Conservation (phyloP, 1,140 invertebrate species). For the Wiebesia pumilae region DNA sequence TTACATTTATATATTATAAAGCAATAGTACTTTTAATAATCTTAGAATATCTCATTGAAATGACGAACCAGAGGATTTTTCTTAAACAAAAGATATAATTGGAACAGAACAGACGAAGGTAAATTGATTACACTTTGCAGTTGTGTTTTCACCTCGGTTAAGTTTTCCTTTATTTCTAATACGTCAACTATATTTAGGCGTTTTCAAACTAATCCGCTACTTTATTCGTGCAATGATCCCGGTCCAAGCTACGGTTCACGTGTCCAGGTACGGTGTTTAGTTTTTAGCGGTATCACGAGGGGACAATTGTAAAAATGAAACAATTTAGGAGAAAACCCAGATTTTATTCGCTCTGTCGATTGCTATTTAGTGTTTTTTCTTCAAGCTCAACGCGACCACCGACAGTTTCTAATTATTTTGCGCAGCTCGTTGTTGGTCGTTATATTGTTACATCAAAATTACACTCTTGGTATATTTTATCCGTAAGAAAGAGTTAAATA, state of each 20-base stretch:
- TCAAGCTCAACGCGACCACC: not conserved
- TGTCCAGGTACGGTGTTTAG: not conserved
- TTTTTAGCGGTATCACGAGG: not conserved
- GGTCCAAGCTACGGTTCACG: not conserved
- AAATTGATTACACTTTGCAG: not conserved
- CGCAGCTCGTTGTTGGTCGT: not conserved
- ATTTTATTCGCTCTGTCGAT: not conserved
- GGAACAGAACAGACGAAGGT: not conserved
- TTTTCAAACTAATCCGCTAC: conserved; percentile 43
- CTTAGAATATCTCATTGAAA: no score
- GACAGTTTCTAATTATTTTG: not conserved
- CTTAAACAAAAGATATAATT: no score
- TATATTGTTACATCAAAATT: not conserved
- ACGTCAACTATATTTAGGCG: conserved; percentile 50
- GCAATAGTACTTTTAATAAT: no score
- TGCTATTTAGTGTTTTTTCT: not conserved
- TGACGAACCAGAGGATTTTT: no score
- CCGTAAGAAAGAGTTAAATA: not conserved
- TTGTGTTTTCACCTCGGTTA: not conserved
- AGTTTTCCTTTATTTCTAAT: not conserved
- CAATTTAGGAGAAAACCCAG: not conserved
- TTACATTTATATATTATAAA: no score
- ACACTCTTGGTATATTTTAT: not conserved
- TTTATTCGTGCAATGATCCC: conserved; percentile 40
- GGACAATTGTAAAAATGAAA: not conserved